Conservation (phyloP, 2,797 vertebrate genomes). For the Columba guinea region DNA sequence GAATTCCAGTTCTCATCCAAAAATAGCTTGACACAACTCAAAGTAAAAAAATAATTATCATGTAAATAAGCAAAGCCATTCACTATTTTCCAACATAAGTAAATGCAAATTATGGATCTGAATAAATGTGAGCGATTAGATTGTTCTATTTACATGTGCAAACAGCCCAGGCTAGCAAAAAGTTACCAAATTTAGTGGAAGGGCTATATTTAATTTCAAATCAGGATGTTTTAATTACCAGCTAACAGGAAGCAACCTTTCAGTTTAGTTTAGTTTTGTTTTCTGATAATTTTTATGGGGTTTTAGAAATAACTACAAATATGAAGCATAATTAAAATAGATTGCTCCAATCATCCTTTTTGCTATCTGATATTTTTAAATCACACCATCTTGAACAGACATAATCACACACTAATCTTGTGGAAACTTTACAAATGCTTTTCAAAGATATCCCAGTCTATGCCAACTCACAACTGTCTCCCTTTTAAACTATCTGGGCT, state of each 20-base stretch:
- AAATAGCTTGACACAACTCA: constrained; percentile 50
- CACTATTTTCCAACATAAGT: constrained; percentile 50
- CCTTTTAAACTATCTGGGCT: neutral
- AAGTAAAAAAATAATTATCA: constrained; percentile 34
- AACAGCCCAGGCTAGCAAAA: constrained; percentile 33
- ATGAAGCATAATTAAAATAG: constrained; percentile 28
- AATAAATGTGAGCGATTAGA: constrained; percentile 34
- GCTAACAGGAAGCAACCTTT: constrained; percentile 49
- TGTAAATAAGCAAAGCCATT: constrained; percentile 55
- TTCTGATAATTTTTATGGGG: constrained; percentile 26
- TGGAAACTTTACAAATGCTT: neutral
- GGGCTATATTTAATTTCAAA: constrained; percentile 47
- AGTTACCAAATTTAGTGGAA: constrained; percentile 52
- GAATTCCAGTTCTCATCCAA: constrained; percentile 27
- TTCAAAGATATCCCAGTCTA: neutral
- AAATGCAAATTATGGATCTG: constrained; percentile 55
- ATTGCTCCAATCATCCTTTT: constrained; percentile 21
- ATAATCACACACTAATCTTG: neutral
- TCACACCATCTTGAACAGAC: neutral
- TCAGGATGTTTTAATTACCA: constrained; percentile 56
- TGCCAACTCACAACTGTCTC: neutral
- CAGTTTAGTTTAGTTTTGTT: constrained; percentile 22
- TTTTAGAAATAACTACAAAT: constrained; percentile 51
- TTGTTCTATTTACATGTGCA: constrained; percentile 40
- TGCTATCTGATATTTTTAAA: constrained; percentile 39